Evolutionary conservation across 1,140 invertebrate species (phyloP), one percentile per base, ranked within the genome.

Genomic region (Elymnias hypermnestra): DNA sequence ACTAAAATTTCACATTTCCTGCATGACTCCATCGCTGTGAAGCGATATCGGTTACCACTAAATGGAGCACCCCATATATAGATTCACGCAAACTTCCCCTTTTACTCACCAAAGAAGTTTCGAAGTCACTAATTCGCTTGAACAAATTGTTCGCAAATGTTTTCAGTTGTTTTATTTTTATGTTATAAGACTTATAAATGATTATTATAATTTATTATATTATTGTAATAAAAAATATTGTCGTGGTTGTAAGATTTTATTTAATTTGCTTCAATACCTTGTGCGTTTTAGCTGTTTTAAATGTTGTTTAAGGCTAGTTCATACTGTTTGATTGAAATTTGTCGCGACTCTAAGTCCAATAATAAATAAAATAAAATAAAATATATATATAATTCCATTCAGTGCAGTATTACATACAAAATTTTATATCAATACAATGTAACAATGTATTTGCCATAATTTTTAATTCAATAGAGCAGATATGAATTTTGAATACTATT

Each of bases 211-310:
- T 22, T 23, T 38, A 38, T 23, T 38, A n/a, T n/a, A n/a, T 38
- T 38, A 40, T 28, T 40, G 38, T 46, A 39, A 41, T 33, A 22
- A 15, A 29, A 6, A 29, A 12, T 12, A 45, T 10, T 62, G 9
- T 25, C 37, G 41, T 38, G 42, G 51, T 43, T 62, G 59, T 62
- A 55, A 63, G 59, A 57, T 29, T 12, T 12, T 62, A 54, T 55
- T 50, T 38, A 6, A 41, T 31, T 49, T 48, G 12, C 15, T 38
- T 5, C 13, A 12, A 5, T 29, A 5, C 10, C 26, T 46, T 25
- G 26, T 21, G 13, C 28, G 42, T 39, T 46, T 13, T 51, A 41
- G 18, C 21, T 50, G 22, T 35, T 41, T 31, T 41, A 29, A 10
- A 42, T 26, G n/a, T n/a, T n/a, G n/a, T n/a, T n/a, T 41, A 10